phyloP scores from a whole-genome alignment of 2,113 vertebrate genomes.

The Globicephala melas region DNA sequence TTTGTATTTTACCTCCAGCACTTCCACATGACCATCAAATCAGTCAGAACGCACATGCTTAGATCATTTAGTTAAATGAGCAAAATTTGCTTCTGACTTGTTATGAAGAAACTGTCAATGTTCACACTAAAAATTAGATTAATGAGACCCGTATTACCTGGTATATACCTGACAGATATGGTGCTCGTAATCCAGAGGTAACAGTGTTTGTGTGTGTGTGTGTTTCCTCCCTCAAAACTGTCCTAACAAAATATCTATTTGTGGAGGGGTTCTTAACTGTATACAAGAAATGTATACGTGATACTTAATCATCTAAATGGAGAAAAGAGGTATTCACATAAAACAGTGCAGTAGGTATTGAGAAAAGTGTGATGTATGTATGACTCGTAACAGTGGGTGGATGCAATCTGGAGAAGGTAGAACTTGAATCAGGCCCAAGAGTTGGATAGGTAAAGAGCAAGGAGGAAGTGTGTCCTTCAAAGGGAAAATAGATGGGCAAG shows the following conservation, averaged over 20 bases:
- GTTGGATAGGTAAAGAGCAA: neutral
- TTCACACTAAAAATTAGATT: neutral
- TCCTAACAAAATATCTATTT: neutral
- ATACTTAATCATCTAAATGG: neutral
- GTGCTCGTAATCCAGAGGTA: neutral
- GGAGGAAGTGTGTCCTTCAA: neutral
- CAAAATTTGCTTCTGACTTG: neutral
- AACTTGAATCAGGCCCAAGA: neutral
- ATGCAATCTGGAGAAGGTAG: neutral
- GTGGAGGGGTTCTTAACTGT: neutral
- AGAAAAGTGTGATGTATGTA: neutral
- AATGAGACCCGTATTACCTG: neutral
- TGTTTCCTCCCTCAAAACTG: neutral
- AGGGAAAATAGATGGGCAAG: neutral
- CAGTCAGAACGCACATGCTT: neutral
- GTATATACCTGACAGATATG: neutral
- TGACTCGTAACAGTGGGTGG: neutral
- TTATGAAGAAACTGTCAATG: neutral
- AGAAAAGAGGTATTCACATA: neutral
- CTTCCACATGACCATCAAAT: neutral
- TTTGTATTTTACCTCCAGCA: neutral
- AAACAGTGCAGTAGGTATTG: neutral
- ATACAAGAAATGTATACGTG: neutral
- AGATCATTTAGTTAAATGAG: neutral
- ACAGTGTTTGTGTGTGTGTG: neutral